phyloP scores from a whole-genome alignment of 1,140 invertebrate genomes.

The Sitobion miscanthi region DNA sequence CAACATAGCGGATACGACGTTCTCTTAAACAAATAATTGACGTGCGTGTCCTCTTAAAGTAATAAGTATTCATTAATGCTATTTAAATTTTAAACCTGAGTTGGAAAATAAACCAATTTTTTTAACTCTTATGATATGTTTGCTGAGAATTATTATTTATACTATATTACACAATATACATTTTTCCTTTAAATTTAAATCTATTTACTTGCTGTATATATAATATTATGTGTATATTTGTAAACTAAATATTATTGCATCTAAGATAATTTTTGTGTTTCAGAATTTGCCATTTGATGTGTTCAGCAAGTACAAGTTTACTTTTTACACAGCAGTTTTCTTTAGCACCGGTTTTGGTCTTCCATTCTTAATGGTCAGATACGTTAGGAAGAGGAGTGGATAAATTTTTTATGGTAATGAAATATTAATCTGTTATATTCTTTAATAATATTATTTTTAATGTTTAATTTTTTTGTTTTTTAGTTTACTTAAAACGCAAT shows the following conservation, averaged over 20 bases:
- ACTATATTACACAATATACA: not conserved
- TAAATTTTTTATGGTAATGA: conserved; percentile 14
- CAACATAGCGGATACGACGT: too few relatives aligned
- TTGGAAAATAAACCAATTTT: not conserved
- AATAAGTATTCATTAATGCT: too few relatives aligned
- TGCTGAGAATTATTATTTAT: not conserved
- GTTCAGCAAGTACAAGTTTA: conserved; percentile 41
- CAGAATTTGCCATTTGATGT: conserved; percentile 50
- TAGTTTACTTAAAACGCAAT: not conserved
- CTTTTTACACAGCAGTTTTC: conserved; percentile 32
- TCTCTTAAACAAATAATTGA: too few relatives aligned
- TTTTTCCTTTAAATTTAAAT: not conserved
- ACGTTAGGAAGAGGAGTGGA: conserved; percentile 28
- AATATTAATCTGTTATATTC: not conserved
- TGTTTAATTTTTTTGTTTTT: not conserved
- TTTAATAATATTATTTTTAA: not conserved
- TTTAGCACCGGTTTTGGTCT: conserved; percentile 45
- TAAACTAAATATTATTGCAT: not conserved
- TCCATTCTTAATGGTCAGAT: conserved; percentile 49
- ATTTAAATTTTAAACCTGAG: too few relatives aligned
- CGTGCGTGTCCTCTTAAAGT: too few relatives aligned
- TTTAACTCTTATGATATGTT: not conserved
- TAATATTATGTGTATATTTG: not conserved
- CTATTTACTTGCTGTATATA: not conserved
- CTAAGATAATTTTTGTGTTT: not conserved